Evolutionary conservation across 2,888 invertebrate species (phyloP), one percentile per base, ranked within the genome.

Genomic region (Stenchaetothrips biformis): DNA sequence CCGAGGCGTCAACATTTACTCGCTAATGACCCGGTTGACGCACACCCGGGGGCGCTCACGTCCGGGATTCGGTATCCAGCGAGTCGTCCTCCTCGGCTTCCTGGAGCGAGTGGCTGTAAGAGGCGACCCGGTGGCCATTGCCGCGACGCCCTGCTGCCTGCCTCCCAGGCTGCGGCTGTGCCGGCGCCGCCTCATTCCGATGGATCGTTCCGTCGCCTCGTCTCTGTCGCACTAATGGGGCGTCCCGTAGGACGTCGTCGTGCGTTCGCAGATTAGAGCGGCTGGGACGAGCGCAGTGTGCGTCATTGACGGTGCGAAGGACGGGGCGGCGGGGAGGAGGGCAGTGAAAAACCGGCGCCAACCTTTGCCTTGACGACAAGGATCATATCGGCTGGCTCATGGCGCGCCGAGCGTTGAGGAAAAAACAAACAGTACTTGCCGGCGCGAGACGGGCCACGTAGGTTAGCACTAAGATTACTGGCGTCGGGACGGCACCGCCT

Each of bases 291-390:
- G 53, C 13, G 53, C 13, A 53, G 53, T 25, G 67, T 25, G 67
- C 67, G 67, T 74, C 67, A 25, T 25, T n/a, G 25, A 9, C 53
- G 53, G 53, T 13, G 16, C 9, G 16, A 53, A 53, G 53, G 53
- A 53, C 9, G 53, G 53, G 53, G 1, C 13, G 6, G 16, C 3
- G 53, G 16, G 53, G 53, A n/a, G 21, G 25, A 67, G 67, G 67
- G 25, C 16, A 74, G 67, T 9, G 25, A 25, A 74, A 9, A 74
- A 25, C 11, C 67, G 7, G 25, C 25, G 21, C 67, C 67, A 74
- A 74, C 67, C 67, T 74, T 74, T 74, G 67, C 67, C 67, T 74
- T 11, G 11, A 25, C 25, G 67, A 74, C 25, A 25, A 74, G 67
- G 21, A 11, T 74, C 37, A 37, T 37, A n/a, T n/a, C n/a, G n/a